A percentile compares a stretch with the other conserved stretches of the same genome.
Evolutionary conservation across 2,113 vertebrate species (phyloP).

Genomic region (Zapornia atra): DNA sequence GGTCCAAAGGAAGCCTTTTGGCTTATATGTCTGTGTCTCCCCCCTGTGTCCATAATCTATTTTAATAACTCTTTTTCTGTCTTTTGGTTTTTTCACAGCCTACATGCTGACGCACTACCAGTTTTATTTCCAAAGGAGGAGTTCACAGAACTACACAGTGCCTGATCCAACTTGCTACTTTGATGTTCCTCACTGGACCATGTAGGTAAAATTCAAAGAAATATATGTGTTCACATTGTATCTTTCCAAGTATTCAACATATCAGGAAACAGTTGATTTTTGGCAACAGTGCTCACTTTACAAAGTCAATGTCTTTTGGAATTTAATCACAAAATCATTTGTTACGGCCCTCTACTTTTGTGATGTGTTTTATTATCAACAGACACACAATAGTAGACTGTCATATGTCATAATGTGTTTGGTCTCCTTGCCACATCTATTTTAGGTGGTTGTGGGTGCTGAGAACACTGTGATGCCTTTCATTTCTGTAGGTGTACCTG

Average conservation of each 20-base stretch:
- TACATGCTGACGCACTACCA: constrained; percentile 22
- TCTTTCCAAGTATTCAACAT: background rate
- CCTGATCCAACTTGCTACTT: constrained; percentile 3
- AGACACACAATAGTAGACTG: background rate
- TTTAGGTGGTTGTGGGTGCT: background rate
- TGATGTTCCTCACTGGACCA: constrained; percentile 56
- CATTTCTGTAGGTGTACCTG: background rate
- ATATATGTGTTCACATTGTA: background rate
- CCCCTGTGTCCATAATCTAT: background rate
- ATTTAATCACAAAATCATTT: background rate
- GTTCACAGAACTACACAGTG: constrained; percentile 8
- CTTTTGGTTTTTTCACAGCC: constrained; percentile 44
- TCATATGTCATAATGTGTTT: background rate
- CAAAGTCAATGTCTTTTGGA: background rate
- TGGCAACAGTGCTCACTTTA: background rate
- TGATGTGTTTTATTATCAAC: background rate
- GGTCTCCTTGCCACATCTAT: background rate
- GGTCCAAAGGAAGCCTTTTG: background rate
- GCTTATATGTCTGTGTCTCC: background rate
- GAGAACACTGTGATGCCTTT: background rate
- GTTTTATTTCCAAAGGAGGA: constrained; percentile 45
- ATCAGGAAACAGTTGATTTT: background rate
- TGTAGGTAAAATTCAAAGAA: constrained; percentile 44
- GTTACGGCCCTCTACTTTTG: background rate
- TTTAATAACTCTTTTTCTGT: background rate